Base-by-base conservation (phyloP, 2,797 vertebrate species). In the Balearica regulorum region DNA sequence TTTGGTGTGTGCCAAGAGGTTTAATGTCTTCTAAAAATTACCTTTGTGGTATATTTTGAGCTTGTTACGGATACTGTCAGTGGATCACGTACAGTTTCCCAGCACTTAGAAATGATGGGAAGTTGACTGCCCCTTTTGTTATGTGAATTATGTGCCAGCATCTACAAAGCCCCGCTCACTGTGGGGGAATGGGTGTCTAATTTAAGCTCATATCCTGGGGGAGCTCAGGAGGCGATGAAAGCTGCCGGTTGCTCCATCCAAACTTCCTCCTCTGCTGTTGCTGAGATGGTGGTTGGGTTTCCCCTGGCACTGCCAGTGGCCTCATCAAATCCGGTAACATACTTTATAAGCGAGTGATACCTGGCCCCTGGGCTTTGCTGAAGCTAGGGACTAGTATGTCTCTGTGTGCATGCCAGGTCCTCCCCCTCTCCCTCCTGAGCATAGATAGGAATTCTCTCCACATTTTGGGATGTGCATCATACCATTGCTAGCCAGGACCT, bases 81-180 rank as follows among this genome's bases (percentile, higher is more conserved):
- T 0, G 0, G 72, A 69, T 92, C 68, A 29, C 24, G 20, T 61
- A 51, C 26, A 46, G 33, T 89, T 80, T 91, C 39, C 13, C 8
- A 44, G 54, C 5, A 7, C 53, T 90, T 89, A 51, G 22, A 62
- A 89, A 51, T 11, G 28, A 58, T 72, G 70, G 53, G 31, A 92
- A 87, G 64, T n/a, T 90, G 95, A 60, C 48, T 92, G 81, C 41
- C 41, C 71, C 84, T 91, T 94, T 94, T 89, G 65, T 92, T 87
- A 48, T 37, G 43, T 88, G 84, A 58, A n/a, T 94, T 65, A 48
- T 0, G 0, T 71, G 78, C 81, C 64, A 84, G 55, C 48, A 68
- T 69, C 77, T 77, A 64, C 78, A 93, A 77, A 93, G 71, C 16
- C 33, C 44, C 0, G 3, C 24, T 93, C 39, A n/a, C 55, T 16